Percentiles rank a stretch among this genome's conserved stretches.
Evolutionary conservation across 2,113 vertebrate species (phyloP).

Genomic region (Uropsilus gracilis): DNA sequence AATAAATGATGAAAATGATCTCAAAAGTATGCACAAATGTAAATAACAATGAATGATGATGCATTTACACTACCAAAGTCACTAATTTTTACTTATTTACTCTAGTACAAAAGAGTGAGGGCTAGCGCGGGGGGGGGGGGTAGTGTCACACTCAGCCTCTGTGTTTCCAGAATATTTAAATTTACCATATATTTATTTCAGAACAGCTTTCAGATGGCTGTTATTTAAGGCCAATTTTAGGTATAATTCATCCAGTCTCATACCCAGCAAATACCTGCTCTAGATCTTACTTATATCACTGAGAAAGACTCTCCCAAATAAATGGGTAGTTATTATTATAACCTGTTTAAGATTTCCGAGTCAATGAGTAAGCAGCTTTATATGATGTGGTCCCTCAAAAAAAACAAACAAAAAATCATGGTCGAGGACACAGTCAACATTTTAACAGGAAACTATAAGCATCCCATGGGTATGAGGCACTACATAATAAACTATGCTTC

Average conservation of each 20-base stretch:
- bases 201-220: background rate
- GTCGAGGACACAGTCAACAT: background rate
- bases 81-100: background rate
- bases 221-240: background rate
- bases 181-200: background rate
- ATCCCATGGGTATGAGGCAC: background rate
- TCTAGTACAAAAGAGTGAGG: background rate
- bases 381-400: background rate
- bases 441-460: background rate
- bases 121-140: accelerated
- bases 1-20: background rate
- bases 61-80: background rate
- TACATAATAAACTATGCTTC: background rate
- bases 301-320: background rate
- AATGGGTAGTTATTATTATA: background rate
- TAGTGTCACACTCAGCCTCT: background rate
- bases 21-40: background rate
- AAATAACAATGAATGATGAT: background rate
- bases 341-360: background rate
- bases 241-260: background rate
- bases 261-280: background rate
- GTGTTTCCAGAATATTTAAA: background rate
- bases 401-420: background rate
- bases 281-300: background rate
- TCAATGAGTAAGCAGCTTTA: background rate